Evolutionary conservation across 2,888 invertebrate genomes (phyloP).

Genomic region (Coremacera marginata): DNA sequence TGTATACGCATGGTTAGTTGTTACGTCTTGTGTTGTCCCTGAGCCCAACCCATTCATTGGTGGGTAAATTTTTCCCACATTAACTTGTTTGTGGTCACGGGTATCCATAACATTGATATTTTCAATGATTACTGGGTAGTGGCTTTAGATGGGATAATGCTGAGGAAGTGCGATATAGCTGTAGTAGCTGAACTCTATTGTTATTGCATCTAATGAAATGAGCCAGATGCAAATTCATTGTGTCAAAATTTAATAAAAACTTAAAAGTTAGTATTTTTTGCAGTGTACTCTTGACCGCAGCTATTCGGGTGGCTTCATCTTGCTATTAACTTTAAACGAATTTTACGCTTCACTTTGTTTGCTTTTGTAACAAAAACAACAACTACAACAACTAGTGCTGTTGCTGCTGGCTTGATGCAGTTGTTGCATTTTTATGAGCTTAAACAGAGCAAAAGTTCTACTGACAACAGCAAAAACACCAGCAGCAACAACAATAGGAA

Average conservation of each 20-base stretch:
- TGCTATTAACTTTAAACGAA: slow-evolving; percentile 27
- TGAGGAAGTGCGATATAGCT: too few species aligned
- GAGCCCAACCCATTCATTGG: too few species aligned
- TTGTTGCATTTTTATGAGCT: slow-evolving; percentile 40
- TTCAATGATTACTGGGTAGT: too few species aligned
- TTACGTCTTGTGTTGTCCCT: too few species aligned
- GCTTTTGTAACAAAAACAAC: neutral
- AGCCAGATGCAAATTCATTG: too few species aligned
- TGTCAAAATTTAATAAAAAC: neutral
- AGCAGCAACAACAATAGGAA: slow-evolving; percentile 15
- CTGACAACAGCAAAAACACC: neutral
- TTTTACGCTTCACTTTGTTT: slow-evolving; percentile 25
- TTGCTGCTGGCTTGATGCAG: slow-evolving; percentile 3
- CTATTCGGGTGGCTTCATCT: neutral
- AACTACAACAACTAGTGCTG: neutral
- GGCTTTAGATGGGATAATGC: too few species aligned
- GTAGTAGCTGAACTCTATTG: too few species aligned
- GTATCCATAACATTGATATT: too few species aligned
- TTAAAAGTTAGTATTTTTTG: neutral
- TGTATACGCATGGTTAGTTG: too few species aligned
- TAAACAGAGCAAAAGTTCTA: slow-evolving; percentile 25
- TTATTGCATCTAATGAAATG: too few species aligned
- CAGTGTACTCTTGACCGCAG: slow-evolving; percentile 15
- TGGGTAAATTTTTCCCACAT: too few species aligned
- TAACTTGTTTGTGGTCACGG: too few species aligned